Conservation (phyloP, 1,140 invertebrate genomes). For the Caerostris darwini region DNA sequence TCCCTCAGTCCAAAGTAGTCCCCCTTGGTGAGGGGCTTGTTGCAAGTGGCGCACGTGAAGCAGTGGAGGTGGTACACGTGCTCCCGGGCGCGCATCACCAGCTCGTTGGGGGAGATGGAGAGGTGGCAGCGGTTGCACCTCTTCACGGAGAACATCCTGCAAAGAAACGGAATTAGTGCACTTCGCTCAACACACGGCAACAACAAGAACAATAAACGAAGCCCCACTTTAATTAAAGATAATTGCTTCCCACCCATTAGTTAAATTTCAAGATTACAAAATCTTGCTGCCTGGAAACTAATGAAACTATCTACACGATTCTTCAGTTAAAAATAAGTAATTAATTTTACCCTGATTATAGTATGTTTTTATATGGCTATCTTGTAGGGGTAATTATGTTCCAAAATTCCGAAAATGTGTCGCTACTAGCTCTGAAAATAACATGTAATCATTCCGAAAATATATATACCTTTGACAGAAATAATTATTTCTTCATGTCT, state of each 20-base stretch:
- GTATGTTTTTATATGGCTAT: too few species aligned
- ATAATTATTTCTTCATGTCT: too few species aligned
- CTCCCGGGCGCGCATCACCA: slow-evolving; percentile 94
- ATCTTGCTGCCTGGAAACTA: too few species aligned
- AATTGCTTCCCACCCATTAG: background rate
- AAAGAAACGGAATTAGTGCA: background rate
- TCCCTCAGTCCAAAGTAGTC: slow-evolving; percentile 90
- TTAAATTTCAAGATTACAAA: background rate
- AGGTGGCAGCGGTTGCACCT: slow-evolving; percentile 91
- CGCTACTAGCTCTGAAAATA: too few species aligned
- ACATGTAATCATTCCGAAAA: too few species aligned
- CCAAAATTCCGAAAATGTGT: too few species aligned
- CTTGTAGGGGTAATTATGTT: too few species aligned
- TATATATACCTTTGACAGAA: too few species aligned
- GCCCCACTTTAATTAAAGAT: background rate
- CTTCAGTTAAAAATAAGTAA: too few species aligned
- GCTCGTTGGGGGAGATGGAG: slow-evolving; percentile 91
- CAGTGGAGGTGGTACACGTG: slow-evolving; percentile 94
- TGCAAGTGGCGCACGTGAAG: slow-evolving; percentile 93
- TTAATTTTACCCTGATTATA: too few species aligned
- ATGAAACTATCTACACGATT: too few species aligned
- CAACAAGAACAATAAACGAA: too few species aligned
- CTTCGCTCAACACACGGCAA: background rate
- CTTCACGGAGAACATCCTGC: slow-evolving; percentile 84
- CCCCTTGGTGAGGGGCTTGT: slow-evolving; percentile 84